Percentiles rank a stretch among this genome's conserved stretches.
Conservation (phyloP, 1,140 invertebrate species). For the Drosophila carrolli region DNA sequence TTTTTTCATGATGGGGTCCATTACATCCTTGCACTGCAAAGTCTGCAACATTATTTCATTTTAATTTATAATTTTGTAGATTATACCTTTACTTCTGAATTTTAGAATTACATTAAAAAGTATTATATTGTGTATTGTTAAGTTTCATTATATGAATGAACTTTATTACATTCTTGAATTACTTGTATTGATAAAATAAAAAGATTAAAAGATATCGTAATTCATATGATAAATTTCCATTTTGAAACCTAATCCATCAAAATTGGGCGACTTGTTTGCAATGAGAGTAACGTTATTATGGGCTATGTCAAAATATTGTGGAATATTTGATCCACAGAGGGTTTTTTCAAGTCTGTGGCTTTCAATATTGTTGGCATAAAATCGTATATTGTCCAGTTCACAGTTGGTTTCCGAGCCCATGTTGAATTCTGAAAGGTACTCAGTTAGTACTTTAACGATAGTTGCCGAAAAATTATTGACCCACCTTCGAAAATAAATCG, state of each 20-base stretch:
- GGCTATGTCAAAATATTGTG: slow-evolving; percentile 85
- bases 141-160: too few species aligned
- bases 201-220: too few species aligned
- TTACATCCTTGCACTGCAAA: too few species aligned
- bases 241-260: slow-evolving; percentile 88
- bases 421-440: slow-evolving; percentile 85
- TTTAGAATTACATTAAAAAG: too few species aligned
- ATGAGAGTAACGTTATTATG: slow-evolving; percentile 87
- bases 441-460: background rate
- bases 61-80: too few species aligned
- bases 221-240: background rate
- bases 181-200: too few species aligned
- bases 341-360: slow-evolving; percentile 65
- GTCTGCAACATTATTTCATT: too few species aligned
- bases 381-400: slow-evolving; percentile 87
- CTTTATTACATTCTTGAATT: too few species aligned
- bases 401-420: slow-evolving; percentile 86
- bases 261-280: slow-evolving; percentile 88
- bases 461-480: background rate
- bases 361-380: slow-evolving; percentile 78
- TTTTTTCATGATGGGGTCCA: too few species aligned
- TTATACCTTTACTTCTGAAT: too few species aligned
- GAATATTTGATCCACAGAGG: slow-evolving; percentile 85
- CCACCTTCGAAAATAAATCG: slow-evolving; percentile 86
- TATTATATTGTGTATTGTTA: too few species aligned